A percentile compares a stretch with the other conserved stretches of the same genome.
Evolutionary conservation across 2,797 vertebrate genomes (phyloP).

Genomic region (Oceanodroma leucorhoa): DNA sequence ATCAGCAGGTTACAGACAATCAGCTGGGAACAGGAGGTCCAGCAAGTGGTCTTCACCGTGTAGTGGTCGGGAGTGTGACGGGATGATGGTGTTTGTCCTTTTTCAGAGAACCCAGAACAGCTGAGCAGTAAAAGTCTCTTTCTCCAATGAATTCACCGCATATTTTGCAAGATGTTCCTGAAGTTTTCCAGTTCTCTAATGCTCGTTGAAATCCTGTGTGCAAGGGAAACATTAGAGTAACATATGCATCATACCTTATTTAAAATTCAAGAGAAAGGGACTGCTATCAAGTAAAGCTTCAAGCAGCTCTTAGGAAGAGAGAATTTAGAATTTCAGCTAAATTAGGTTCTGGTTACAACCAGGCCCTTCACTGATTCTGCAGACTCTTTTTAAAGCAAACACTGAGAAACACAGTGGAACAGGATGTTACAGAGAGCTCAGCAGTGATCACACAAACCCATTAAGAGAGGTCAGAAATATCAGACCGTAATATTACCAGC

Average conservation of each 20-base stretch:
- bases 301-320: not conserved
- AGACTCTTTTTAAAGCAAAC: not conserved
- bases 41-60: not conserved
- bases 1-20: slow-evolving; percentile 19
- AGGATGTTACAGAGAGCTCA: not conserved
- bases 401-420: not conserved
- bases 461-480: not conserved
- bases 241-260: fast-evolving
- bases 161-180: slow-evolving; percentile 75
- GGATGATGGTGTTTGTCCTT: fast-evolving
- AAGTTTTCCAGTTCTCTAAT: slow-evolving; percentile 90
- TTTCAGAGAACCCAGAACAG: not conserved
- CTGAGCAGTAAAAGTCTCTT: not conserved
- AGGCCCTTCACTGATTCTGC: not conserved
- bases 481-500: not conserved
- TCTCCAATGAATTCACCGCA: slow-evolving; percentile 49
- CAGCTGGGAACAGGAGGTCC: not conserved
- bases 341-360: not conserved
- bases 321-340: not conserved
- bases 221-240: not conserved
- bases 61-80: not conserved
- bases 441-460: not conserved
- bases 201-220: slow-evolving; percentile 88
- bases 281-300: not conserved
- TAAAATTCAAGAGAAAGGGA: not conserved